Base-by-base conservation (phyloP, 1,140 invertebrate genomes). In the Ips nitidus region DNA sequence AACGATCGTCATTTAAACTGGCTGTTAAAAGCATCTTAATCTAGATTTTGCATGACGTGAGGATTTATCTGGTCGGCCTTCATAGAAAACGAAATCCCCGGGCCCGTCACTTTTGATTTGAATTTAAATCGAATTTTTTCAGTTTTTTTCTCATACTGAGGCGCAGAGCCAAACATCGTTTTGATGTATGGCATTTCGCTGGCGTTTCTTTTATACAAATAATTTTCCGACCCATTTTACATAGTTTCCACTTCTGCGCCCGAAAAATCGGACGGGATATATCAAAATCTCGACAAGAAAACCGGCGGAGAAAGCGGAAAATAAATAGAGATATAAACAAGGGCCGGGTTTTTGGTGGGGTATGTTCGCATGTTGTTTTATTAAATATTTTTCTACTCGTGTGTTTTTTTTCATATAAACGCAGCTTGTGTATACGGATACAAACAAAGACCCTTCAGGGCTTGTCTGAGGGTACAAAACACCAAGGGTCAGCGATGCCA, bases 171-270 rank as follows among this genome's bases (percentile, higher is more conserved):
- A 65, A 55, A 65, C 53, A 65, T 65, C 62, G 52, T 65, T 65
- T 65, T 65, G 52, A 65, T 66, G 58, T 66, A 58, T 66, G 41
- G 53, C 43, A 55, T 50, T 66, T 66, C 50, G 22, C 36, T 47
- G 41, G 52, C 64, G 45, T 58, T 43, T 39, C 40, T 22, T 58
- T 45, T 58, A 50, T 55, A 58, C 42, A 66, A 66, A 66, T 66
- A 66, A 66, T 66, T 66, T 66, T 66, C 64, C 64, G 58, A 58
- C 43, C 40, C 55, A 66, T 57, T 66, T 58, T 58, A 45, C 55
- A 66, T 58, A 57, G 41, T 58, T 66, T 66, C 55, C 55, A 66
- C 64, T 58, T 66, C 55, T 66, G 37, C 52, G 42, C 22, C 3
- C 37, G 36, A 58, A 66, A 58, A 66, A 66, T 47, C 58, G 37